These are phyloP conservation scores for Pteromalus puparum DNA, from an alignment of 1,140 invertebrate genomes.

Conservation along the genomic window DNA sequence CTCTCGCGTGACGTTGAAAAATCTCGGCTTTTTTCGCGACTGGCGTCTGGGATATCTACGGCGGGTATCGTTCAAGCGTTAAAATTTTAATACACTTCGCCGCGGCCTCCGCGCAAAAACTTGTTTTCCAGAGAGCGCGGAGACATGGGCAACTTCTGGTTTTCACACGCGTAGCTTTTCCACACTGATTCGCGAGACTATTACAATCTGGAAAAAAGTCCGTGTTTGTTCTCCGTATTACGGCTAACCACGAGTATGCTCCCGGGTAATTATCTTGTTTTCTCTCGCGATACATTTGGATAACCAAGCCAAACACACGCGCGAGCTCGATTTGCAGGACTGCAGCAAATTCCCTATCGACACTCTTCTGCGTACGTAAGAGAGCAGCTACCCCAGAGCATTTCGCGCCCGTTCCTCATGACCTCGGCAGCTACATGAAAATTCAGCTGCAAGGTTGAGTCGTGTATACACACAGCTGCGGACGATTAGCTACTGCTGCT, in stretches of 20 bases:
- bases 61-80: constrained; percentile 25
- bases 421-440: background rate
- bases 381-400: background rate
- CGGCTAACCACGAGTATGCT: background rate
- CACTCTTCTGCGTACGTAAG: background rate
- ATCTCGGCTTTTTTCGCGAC: constrained; percentile 24
- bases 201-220: background rate
- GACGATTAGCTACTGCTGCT: background rate
- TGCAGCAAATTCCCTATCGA: background rate
- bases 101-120: background rate
- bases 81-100: constrained; percentile 39
- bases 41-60: background rate
- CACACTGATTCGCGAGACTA: background rate
- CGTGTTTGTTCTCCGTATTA: background rate
- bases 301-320: constrained; percentile 6
- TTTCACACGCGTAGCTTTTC: background rate
- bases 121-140: background rate
- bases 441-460: background rate
- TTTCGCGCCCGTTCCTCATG: background rate
- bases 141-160: background rate
- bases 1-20: constrained; percentile 15
- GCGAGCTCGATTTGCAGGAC: too few species aligned
- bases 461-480: background rate
- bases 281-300: constrained; percentile 13
- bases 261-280: constrained; percentile 42